Percentiles rank a stretch among this genome's conserved stretches.
phyloP scores from a whole-genome alignment of 1,140 invertebrate genomes.

The Brachionus angularis region DNA sequence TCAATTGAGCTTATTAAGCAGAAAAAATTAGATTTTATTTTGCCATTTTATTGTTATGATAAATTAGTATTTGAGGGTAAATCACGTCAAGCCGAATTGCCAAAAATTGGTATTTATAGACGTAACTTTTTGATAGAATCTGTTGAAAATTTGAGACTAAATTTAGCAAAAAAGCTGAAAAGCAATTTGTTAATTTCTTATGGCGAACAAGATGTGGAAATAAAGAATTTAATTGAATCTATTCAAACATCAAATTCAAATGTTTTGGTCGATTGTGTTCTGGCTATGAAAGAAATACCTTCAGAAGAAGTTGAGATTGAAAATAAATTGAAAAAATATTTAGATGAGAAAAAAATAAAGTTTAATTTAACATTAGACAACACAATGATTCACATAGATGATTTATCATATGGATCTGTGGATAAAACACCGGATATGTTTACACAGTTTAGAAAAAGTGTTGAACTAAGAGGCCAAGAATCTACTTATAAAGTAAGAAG shows the following conservation, averaged over 20 bases:
- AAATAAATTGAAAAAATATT: constrained; percentile 47
- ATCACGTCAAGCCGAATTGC: constrained; percentile 51
- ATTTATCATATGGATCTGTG: constrained; percentile 51
- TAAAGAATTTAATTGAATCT: constrained; percentile 50
- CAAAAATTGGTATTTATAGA: constrained; percentile 54
- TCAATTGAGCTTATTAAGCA: constrained; percentile 46
- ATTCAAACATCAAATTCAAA: constrained; percentile 47
- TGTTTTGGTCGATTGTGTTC: constrained; percentile 17
- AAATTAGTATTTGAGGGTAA: constrained; percentile 51
- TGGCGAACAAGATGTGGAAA: constrained; percentile 52
- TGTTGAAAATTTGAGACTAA: constrained; percentile 50
- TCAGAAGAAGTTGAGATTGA: constrained; percentile 56
- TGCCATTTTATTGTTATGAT: constrained; percentile 58
- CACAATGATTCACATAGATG: constrained; percentile 55
- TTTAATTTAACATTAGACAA: constrained; percentile 54
- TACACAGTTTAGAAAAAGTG: constrained; percentile 55
- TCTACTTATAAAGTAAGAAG: constrained; percentile 13
- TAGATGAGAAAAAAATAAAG: constrained; percentile 48
- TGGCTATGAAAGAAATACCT: constrained; percentile 17
- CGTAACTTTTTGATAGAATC: constrained; percentile 52
- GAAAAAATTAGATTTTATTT: constrained; percentile 47
- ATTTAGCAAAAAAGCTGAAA: constrained; percentile 47
- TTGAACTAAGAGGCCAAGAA: constrained; percentile 45
- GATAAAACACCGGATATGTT: constrained; percentile 55
- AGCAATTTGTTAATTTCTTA: constrained; percentile 50